phyloP scores from a whole-genome alignment of 2,113 vertebrate genomes.

The Misgurnus anguillicaudatus region DNA sequence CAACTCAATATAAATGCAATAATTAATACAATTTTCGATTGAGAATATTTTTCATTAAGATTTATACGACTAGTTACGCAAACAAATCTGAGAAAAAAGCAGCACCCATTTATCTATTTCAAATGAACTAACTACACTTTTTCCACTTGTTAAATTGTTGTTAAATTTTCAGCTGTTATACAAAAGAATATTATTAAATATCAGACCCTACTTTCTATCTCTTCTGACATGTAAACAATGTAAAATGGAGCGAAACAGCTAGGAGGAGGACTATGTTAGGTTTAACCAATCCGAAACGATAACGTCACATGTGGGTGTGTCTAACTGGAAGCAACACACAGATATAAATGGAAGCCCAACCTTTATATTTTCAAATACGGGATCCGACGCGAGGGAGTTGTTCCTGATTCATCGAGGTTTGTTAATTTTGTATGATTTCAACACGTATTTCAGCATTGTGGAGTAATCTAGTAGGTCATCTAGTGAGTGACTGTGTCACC shows the following conservation, averaged over 20 bases:
- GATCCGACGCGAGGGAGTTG: not conserved
- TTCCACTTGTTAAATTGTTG: too few species aligned
- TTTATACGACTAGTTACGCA: too few species aligned
- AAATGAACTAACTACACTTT: too few species aligned
- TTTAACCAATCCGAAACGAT: not conserved
- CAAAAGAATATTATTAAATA: not conserved
- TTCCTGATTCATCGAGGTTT: not conserved
- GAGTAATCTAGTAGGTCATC: not conserved
- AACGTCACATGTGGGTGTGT: not conserved
- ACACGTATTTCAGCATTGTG: not conserved
- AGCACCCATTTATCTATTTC: too few species aligned
- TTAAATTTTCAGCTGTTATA: not conserved
- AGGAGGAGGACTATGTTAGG: not conserved
- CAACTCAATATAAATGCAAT: too few species aligned
- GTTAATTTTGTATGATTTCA: not conserved
- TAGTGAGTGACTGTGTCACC: not conserved
- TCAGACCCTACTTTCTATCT: too few species aligned
- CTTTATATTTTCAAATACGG: constrained; percentile 34
- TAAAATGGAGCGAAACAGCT: not conserved
- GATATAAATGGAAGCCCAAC: constrained; percentile 34
- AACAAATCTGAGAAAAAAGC: too few species aligned
- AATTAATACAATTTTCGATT: too few species aligned
- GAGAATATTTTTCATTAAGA: too few species aligned
- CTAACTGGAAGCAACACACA: not conserved
- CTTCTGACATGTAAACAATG: not conserved